Evolutionary conservation across 2,888 invertebrate species (phyloP).

Genomic region (Diaperis boleti): DNA sequence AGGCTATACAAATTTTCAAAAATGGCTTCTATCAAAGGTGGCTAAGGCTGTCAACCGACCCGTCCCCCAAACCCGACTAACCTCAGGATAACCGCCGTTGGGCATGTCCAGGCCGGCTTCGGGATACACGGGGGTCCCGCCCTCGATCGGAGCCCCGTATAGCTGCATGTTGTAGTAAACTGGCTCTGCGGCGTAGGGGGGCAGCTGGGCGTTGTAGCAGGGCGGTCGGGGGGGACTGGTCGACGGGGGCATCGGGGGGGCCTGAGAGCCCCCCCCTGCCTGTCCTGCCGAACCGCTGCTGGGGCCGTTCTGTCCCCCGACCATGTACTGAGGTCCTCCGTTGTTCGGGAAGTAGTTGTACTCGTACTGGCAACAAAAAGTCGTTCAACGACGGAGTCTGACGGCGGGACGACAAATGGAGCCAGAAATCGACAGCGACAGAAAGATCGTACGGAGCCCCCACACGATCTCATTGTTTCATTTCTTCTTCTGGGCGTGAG

Average conservation of each 20-base stretch:
- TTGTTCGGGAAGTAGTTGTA: conserved; percentile 62
- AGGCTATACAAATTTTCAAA: too few relatives aligned
- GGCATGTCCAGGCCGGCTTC: conserved; percentile 56
- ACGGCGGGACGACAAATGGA: not conserved
- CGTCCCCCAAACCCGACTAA: too few relatives aligned
- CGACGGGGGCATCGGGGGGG: conserved; percentile 53
- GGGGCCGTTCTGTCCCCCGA: conserved; percentile 54
- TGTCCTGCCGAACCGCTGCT: conserved; percentile 8
- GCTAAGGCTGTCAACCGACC: too few relatives aligned
- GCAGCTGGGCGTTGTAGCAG: conserved; percentile 46
- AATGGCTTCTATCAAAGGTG: too few relatives aligned
- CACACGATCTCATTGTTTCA: not conserved
- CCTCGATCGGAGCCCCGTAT: conserved; percentile 58
- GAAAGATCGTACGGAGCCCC: too few relatives aligned
- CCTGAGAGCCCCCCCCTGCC: conserved; percentile 9
- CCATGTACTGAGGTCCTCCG: conserved; percentile 58
- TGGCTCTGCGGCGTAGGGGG: conserved; percentile 42
- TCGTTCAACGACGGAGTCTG: too few relatives aligned
- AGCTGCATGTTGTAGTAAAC: conserved; percentile 61
- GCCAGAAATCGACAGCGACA: too few relatives aligned
- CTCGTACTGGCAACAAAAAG: conserved; percentile 56
- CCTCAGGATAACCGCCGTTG: conserved; percentile 57
- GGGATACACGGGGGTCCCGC: conserved; percentile 53
- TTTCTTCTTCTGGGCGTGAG: not conserved
- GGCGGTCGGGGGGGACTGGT: conserved; percentile 56